Evolutionary conservation across 92 coral and sea anemone genomes (phyloP).

Genomic region (Epizoanthus scotinus): DNA sequence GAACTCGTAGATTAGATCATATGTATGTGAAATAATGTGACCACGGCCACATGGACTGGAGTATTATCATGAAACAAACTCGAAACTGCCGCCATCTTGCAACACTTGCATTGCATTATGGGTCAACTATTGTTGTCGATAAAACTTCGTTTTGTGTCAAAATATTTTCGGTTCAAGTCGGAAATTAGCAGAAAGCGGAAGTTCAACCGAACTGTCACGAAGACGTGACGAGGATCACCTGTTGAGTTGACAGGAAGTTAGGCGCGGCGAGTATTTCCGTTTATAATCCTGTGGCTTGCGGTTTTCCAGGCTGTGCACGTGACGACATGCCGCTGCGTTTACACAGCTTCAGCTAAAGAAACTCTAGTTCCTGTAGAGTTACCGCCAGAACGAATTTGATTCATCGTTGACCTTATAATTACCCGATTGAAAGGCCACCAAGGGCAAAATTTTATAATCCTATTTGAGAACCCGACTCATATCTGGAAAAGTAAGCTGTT

Average conservation of each 20-base stretch:
- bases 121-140: not conserved
- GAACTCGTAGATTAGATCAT: not conserved
- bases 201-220: not conserved
- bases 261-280: slow-evolving; percentile 42
- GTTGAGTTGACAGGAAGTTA: slow-evolving; percentile 28
- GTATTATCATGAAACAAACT: not conserved
- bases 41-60: too few relatives aligned
- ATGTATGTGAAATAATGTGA: too few relatives aligned
- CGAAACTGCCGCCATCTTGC: slow-evolving; percentile 46
- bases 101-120: slow-evolving; percentile 11
- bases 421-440: not conserved
- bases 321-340: not conserved
- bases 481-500: not conserved
- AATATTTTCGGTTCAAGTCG: too few relatives aligned
- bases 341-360: slow-evolving; percentile 13
- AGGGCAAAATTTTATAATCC: not conserved
- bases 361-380: not conserved
- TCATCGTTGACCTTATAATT: not conserved
- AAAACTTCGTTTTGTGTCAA: not conserved
- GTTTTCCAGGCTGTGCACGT: slow-evolving; percentile 30
- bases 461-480: not conserved
- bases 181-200: not conserved
- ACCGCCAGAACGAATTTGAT: not conserved
- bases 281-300: not conserved
- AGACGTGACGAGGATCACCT: slow-evolving; percentile 9